A percentile compares a stretch with the other conserved stretches of the same genome.
phyloP scores from a whole-genome alignment of 1,140 invertebrate genomes.

The Drosophila carrolli region DNA sequence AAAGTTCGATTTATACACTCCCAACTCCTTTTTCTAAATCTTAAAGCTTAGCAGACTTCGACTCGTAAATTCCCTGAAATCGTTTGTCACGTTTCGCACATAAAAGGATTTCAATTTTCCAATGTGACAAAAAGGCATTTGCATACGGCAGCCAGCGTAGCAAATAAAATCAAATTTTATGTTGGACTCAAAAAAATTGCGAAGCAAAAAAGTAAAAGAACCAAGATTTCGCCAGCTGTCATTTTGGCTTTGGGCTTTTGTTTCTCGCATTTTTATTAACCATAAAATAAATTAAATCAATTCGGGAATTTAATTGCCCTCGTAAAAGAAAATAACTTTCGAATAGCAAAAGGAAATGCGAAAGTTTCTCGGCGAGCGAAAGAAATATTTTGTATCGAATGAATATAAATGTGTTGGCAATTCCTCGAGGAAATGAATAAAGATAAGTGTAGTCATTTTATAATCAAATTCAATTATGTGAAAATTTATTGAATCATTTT shows the following conservation, averaged over 20 bases:
- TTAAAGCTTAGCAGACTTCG: constrained; percentile 41
- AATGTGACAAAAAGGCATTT: constrained; percentile 77
- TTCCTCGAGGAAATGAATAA: constrained; percentile 2
- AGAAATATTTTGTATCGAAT: constrained; percentile 11
- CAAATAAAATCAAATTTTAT: constrained; percentile 79
- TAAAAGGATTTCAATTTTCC: constrained; percentile 83
- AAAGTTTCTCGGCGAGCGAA: constrained; percentile 11
- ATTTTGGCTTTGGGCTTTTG: constrained; percentile 47
- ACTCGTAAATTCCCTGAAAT: constrained; percentile 67
- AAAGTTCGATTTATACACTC: neutral
- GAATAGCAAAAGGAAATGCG: constrained; percentile 14
- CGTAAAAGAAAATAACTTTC: constrained; percentile 65
- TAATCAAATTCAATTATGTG: neutral
- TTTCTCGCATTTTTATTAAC: constrained; percentile 72
- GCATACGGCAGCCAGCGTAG: constrained; percentile 53
- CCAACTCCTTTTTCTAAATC: constrained; percentile 17
- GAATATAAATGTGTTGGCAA: constrained; percentile 14
- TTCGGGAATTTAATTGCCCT: constrained; percentile 77
- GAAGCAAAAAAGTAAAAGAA: constrained; percentile 7
- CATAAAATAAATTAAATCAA: constrained; percentile 83
- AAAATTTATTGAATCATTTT: neutral
- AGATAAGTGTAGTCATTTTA: neutral
- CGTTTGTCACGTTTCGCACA: constrained; percentile 77
- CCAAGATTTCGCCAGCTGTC: constrained; percentile 35
- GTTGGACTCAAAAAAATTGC: constrained; percentile 38